Conservation (phyloP, 2,113 vertebrate species). For the Neotragus moschatus region DNA sequence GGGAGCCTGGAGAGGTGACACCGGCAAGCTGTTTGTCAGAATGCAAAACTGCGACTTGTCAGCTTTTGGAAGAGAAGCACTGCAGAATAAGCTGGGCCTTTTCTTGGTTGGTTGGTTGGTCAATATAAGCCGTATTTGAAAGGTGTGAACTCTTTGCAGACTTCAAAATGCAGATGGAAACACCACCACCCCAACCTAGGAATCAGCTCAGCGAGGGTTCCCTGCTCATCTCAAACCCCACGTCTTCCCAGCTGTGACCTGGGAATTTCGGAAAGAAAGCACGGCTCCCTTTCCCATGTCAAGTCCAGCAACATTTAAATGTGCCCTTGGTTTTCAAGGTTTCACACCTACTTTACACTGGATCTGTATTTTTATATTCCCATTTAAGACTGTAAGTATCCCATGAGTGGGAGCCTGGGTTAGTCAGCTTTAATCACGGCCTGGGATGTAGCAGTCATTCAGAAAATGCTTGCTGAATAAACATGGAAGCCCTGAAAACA, state of each 20-base stretch:
- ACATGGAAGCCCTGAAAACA: slow-evolving; percentile 2
- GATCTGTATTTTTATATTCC: slow-evolving; percentile 1
- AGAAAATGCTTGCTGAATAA: slow-evolving; percentile 29
- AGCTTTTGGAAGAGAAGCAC: slow-evolving; percentile 72
- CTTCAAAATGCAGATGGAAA: slow-evolving; percentile 69
- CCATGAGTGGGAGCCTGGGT: not conserved
- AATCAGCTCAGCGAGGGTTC: not conserved
- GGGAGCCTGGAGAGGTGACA: slow-evolving; percentile 76
- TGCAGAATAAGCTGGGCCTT: slow-evolving; percentile 60
- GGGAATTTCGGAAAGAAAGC: not conserved
- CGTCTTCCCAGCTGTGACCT: not conserved
- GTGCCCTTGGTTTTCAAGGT: slow-evolving; percentile 43
- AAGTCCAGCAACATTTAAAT: not conserved
- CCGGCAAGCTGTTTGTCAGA: slow-evolving; percentile 79
- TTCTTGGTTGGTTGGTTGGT: slow-evolving; percentile 13
- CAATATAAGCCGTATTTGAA: slow-evolving; percentile 73
- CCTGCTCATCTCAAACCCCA: not conserved
- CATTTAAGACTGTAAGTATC: not conserved
- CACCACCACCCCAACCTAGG: slow-evolving; percentile 46
- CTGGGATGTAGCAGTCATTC: not conserved
- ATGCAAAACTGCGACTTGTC: slow-evolving; percentile 77
- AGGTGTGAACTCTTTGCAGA: slow-evolving; percentile 82
- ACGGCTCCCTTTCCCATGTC: not conserved
- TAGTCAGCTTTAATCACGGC: not conserved
- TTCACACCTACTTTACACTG: slow-evolving; percentile 64